Conservation (phyloP, 2,797 vertebrate genomes). For the Staurois parvus region DNA sequence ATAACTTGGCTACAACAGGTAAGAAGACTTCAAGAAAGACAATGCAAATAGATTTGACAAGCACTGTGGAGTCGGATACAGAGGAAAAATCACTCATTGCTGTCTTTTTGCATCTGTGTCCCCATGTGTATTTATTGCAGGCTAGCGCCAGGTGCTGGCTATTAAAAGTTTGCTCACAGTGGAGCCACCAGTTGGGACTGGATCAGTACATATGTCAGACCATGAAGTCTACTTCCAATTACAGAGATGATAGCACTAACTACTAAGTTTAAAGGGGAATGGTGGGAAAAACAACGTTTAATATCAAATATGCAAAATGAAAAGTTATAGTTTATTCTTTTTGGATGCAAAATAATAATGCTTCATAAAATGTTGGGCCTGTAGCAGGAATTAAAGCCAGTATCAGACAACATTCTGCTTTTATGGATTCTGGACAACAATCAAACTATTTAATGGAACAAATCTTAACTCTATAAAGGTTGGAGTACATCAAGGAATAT, state of each 20-base stretch:
- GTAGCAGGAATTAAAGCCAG: neutral
- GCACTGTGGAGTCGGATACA: neutral
- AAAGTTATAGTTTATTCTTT: neutral
- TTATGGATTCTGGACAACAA: neutral
- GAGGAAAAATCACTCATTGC: neutral
- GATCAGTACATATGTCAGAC: neutral
- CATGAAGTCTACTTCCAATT: neutral
- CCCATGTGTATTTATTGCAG: neutral
- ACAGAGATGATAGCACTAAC: neutral
- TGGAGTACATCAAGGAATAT: neutral
- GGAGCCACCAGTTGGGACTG: neutral
- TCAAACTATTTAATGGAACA: neutral
- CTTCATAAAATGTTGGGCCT: neutral
- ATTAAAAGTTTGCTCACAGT: constrained; percentile 1
- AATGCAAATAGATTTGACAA: neutral
- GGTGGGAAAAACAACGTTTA: neutral
- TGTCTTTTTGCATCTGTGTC: constrained; percentile 1
- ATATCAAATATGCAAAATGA: neutral
- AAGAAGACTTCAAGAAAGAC: neutral
- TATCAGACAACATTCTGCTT: neutral
- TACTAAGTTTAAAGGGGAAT: neutral
- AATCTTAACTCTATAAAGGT: neutral
- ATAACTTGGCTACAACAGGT: constrained; percentile 5
- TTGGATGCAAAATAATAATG: neutral
- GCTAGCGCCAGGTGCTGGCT: constrained; percentile 11